phyloP scores from a whole-genome alignment of 2,888 invertebrate species.

The Tetragnatha montana region DNA sequence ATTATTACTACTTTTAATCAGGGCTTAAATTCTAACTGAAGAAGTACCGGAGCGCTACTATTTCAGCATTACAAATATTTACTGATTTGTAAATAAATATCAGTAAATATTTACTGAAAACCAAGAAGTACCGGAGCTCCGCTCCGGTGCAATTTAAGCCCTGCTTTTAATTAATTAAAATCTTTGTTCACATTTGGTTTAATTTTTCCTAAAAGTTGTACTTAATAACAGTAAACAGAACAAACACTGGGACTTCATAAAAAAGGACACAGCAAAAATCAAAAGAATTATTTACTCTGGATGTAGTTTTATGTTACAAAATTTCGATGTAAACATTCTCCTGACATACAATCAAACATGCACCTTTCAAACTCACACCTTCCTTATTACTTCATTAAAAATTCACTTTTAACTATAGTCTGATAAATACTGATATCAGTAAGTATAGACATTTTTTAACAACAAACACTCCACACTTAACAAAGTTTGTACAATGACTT shows the following conservation, averaged over 20 bases:
- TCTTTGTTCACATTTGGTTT: neutral
- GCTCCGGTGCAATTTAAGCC: no score
- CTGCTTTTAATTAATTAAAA: neutral
- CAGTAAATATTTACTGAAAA: no score
- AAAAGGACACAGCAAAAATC: neutral
- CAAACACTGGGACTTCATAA: neutral
- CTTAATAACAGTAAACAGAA: neutral
- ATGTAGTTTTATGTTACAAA: neutral
- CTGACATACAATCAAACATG: neutral
- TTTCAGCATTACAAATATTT: no score
- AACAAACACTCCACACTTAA: neutral
- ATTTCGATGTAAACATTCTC: neutral
- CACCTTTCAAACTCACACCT: neutral
- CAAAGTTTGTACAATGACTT: neutral
- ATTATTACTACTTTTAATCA: neutral
- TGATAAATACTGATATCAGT: neutral
- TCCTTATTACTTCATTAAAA: neutral
- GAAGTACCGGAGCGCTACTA: no score
- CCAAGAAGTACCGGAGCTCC: no score
- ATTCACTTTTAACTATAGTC: neutral
- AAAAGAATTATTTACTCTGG: neutral
- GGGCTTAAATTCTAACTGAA: no score
- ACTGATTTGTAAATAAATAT: no score
- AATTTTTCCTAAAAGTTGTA: neutral
- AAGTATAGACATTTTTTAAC: neutral